Percentiles rank a stretch among this genome's conserved stretches.
Evolutionary conservation across 2,113 vertebrate genomes (phyloP).

Genomic region (Oncorhynchus masou): DNA sequence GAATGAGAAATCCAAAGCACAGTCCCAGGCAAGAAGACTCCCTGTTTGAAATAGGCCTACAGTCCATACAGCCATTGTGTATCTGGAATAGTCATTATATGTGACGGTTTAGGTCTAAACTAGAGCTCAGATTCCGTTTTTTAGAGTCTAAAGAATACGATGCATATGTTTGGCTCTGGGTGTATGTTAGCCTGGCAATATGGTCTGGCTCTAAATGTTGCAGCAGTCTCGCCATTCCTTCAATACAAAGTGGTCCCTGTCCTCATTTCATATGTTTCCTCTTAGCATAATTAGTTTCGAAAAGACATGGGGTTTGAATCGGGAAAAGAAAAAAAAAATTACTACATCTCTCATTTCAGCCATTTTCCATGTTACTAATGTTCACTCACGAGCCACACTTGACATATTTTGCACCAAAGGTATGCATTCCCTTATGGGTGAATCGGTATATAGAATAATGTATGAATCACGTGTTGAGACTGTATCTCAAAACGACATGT

Average conservation of each 20-base stretch:
- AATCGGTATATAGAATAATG: too few relatives aligned
- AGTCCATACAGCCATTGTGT: background rate
- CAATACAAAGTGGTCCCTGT: constrained; percentile 32
- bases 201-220: background rate
- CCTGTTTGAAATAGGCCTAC: background rate
- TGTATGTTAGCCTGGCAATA: background rate
- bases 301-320: background rate
- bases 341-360: constrained; percentile 7
- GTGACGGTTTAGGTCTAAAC: background rate
- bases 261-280: constrained; percentile 35
- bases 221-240: background rate
- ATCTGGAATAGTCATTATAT: background rate
- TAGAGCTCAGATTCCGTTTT: background rate
- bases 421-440: background rate
- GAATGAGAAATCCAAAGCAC: too few relatives aligned
- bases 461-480: too few relatives aligned
- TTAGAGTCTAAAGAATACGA: background rate
- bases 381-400: background rate
- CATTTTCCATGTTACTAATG: constrained; percentile 1
- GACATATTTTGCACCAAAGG: background rate
- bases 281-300: constrained; percentile 29
- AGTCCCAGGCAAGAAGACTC: too few relatives aligned
- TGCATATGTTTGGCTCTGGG: background rate
- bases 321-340: background rate
- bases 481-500: too few relatives aligned